Conservation (phyloP, 2,113 vertebrate genomes). For the Gymnobelideus leadbeateri region DNA sequence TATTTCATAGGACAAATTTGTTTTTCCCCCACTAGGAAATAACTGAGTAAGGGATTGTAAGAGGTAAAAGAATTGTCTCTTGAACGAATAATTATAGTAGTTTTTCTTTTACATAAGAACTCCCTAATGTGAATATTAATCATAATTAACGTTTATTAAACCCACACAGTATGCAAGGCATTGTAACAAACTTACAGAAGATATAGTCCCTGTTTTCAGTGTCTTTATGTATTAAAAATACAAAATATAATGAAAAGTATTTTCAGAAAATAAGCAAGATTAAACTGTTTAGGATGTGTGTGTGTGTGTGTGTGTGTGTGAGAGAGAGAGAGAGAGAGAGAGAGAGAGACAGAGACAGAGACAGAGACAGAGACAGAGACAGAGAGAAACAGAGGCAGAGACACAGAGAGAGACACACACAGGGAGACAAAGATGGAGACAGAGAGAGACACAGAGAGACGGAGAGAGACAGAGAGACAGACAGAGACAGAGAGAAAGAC, state of each 20-base stretch:
- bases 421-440: too few relatives aligned
- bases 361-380: too few relatives aligned
- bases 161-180: background rate
- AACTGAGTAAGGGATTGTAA: background rate
- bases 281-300: background rate
- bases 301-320: background rate
- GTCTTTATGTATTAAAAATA: background rate
- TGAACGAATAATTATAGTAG: slow-evolving; percentile 35
- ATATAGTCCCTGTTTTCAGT: background rate
- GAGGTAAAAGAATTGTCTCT: slow-evolving; percentile 25
- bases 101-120: slow-evolving; percentile 48
- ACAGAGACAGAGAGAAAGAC: too few relatives aligned
- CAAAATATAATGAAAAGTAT: slow-evolving; percentile 11
- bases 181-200: slow-evolving; percentile 41
- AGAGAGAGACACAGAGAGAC: too few relatives aligned
- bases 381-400: too few relatives aligned
- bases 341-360: too few relatives aligned
- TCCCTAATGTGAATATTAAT: slow-evolving; percentile 51
- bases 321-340: too few relatives aligned
- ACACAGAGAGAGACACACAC: too few relatives aligned
- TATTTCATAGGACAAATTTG: background rate
- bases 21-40: slow-evolving; percentile 30
- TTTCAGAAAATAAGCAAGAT: background rate
- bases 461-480: background rate
- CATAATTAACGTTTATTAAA: slow-evolving; percentile 47